Conservation (phyloP, 64 coral and sea anemone species). For the Stichodactyla mertensii region DNA sequence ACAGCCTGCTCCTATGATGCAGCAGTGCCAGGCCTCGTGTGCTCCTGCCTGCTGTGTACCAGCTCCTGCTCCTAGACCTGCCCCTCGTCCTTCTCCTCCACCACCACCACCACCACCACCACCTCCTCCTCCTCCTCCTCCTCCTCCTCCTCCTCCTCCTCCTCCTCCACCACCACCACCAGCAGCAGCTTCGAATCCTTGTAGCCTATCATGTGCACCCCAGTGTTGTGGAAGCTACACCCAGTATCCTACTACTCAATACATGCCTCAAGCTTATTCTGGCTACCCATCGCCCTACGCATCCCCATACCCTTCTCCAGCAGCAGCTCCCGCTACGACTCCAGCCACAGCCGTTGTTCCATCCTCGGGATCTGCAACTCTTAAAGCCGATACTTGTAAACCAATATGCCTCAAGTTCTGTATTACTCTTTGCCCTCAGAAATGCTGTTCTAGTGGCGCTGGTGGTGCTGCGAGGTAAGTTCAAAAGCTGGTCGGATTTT, state of each 20-base stretch:
- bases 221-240: constrained; percentile 39
- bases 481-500: not conserved
- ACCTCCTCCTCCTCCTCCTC: constrained; percentile 4
- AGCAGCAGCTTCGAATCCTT: constrained; percentile 41
- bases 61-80: constrained; percentile 13
- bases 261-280: constrained; percentile 40
- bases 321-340: not conserved
- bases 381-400: constrained; percentile 32
- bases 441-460: constrained; percentile 51
- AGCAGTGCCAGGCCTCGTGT: constrained; percentile 63
- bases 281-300: constrained; percentile 51
- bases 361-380: constrained; percentile 8
- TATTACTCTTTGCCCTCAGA: constrained; percentile 69
- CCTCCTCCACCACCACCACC: constrained; percentile 33
- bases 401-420: constrained; percentile 89
- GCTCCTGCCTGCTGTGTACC: constrained; percentile 64
- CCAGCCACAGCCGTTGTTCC: constrained; percentile 17
- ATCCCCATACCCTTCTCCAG: not conserved
- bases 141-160: constrained; percentile 28
- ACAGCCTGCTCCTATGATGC: constrained; percentile 31
- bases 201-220: constrained; percentile 57
- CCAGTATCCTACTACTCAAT: constrained; percentile 1
- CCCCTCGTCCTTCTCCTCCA: constrained; percentile 26
- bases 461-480: constrained; percentile 3
- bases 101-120: constrained; percentile 29